phyloP scores from a whole-genome alignment of 2,113 vertebrate genomes.

The Empidonax alnorum region DNA sequence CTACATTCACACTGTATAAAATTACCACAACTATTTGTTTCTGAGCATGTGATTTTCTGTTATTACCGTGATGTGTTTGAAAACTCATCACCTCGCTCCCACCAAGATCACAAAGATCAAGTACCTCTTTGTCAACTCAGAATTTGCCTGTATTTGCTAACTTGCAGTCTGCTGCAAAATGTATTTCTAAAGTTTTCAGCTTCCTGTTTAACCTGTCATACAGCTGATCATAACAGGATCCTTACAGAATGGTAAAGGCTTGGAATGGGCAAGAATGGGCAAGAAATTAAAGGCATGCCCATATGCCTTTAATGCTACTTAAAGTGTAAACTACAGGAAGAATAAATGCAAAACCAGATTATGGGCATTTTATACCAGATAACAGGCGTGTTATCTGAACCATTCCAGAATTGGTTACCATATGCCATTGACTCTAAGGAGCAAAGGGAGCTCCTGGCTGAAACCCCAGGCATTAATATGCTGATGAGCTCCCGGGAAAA shows the following conservation, averaged over 20 bases:
- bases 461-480: not conserved
- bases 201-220: not conserved
- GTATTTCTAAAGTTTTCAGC: not conserved
- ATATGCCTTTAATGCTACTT: not conserved
- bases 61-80: not conserved
- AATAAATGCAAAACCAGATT: not conserved
- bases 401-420: not conserved
- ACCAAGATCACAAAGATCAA: not conserved
- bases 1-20: not conserved
- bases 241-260: not conserved
- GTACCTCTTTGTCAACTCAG: not conserved
- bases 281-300: too few species aligned
- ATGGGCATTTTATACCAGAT: not conserved
- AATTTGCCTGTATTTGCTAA: not conserved
- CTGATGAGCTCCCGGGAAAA: constrained; percentile 38
- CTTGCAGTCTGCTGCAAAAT: not conserved
- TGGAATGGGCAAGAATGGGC: not conserved
- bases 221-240: not conserved
- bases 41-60: not conserved
- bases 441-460: not conserved
- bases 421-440: not conserved
- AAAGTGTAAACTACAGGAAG: not conserved
- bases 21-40: not conserved
- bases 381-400: not conserved
- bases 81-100: not conserved